Base-by-base conservation (phyloP, 2,113 vertebrate species). In the Caranx ignobilis region DNA sequence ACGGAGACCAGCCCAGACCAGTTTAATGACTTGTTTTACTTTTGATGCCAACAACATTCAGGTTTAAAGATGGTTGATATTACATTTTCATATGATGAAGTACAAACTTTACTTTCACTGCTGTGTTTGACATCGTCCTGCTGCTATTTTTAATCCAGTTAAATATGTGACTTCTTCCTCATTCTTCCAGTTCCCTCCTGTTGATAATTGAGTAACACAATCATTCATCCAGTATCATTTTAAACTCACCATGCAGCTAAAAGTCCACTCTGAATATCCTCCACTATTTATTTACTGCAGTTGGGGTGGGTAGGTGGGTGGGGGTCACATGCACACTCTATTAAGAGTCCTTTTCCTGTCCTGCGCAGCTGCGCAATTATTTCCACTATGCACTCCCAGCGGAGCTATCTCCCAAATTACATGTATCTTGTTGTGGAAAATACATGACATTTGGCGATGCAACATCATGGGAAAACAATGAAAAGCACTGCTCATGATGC, bases 291-390 rank as follows among this genome's bases (percentile, higher is more conserved):
- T 84, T 82, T 62, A 19, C 60, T 75, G 68, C 77, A 89, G 41
- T 50, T 56, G 50, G 26, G 26, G 26, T 26, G 26, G 26, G 26
- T 26, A 26, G 26, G 26, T 26, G 26, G 26, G 26, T 26, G 26
- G 45, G 50, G 86, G 84, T 71, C 82, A 82, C 57, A 73, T 65
- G 63, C 67, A 74, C 66, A 67, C 66, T 68, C 72, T 61, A 78
- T 79, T 70, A 59, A 81, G 77, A 76, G 82, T 79, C 61, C 59
- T 68, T 86, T 87, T 87, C 80, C 61, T 82, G 82, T 89, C 78
- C 81, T 81, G 75, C 52, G 41, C 91, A 93, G 91, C 91, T 92
- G 92, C 45, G 31, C 78, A 84, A 91, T 93, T 89, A 91, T 88
- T 92, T 88, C 86, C 86, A 73, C 83, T 77, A 77, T 77, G 77